Conservation (phyloP, 2,888 invertebrate genomes). For the Cyclophora punctaria region DNA sequence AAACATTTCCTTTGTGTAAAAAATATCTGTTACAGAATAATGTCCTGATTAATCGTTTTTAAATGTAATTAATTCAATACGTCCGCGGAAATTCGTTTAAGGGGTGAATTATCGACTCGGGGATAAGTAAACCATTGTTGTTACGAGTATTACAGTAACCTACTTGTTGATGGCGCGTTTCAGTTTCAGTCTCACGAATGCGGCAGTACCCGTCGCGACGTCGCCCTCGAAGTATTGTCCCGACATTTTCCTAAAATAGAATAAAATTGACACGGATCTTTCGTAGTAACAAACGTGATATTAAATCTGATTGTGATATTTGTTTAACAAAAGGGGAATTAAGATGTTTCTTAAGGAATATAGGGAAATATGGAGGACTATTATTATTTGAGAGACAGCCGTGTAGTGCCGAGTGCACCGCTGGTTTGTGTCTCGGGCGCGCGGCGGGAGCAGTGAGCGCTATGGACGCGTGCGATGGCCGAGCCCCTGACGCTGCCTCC, state of each 20-base stretch:
- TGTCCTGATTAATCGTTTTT: too few relatives aligned
- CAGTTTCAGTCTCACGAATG: slow-evolving; percentile 15
- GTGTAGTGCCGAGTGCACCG: slow-evolving; percentile 25
- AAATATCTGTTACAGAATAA: too few relatives aligned
- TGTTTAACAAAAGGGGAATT: background rate
- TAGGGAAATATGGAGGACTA: too few relatives aligned
- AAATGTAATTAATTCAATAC: too few relatives aligned
- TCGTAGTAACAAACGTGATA: too few relatives aligned
- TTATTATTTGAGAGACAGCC: slow-evolving; percentile 16
- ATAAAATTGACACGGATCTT: background rate
- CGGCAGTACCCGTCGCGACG: slow-evolving; percentile 41
- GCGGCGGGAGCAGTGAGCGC: slow-evolving; percentile 32
- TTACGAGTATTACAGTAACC: slow-evolving; percentile 3
- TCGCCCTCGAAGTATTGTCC: slow-evolving; percentile 4
- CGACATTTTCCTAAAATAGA: slow-evolving; percentile 5
- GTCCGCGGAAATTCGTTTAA: too few relatives aligned
- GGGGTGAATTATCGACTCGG: too few relatives aligned
- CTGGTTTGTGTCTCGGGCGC: slow-evolving; percentile 25
- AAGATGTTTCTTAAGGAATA: too few relatives aligned
- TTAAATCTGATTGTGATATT: too few relatives aligned
- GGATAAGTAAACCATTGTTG: too few relatives aligned
- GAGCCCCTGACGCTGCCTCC: slow-evolving; percentile 60
- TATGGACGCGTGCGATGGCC: slow-evolving; percentile 67
- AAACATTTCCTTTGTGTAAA: too few relatives aligned
- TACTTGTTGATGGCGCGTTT: slow-evolving; percentile 28